A percentile compares a stretch with the other conserved stretches of the same genome.
These are phyloP conservation scores for Anomalospiza imberbis DNA, from an alignment of 2,797 vertebrate species.

Conservation along the genomic window DNA sequence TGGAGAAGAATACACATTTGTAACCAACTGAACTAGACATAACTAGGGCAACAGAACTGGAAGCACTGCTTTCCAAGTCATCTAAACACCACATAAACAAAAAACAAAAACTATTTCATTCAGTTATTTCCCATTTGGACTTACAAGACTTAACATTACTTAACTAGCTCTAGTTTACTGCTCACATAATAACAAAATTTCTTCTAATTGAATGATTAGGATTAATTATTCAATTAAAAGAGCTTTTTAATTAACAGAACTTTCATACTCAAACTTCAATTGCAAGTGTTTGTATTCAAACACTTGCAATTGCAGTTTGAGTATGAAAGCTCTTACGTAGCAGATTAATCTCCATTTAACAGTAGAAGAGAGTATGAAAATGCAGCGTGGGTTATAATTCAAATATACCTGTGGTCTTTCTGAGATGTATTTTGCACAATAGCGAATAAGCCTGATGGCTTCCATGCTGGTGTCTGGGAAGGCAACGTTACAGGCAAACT, in stretches of 20 bases:
- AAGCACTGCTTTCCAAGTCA: background rate
- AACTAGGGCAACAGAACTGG: background rate
- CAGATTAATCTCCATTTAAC: background rate
- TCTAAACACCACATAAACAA: background rate
- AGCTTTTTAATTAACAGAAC: too few species aligned
- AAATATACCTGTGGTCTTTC: slow-evolving; percentile 87
- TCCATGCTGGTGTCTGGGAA: slow-evolving; percentile 98
- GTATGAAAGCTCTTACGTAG: background rate
- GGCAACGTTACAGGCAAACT: slow-evolving; percentile 93
- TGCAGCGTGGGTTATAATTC: background rate
- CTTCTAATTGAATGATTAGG: background rate
- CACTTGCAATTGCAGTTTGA: background rate
- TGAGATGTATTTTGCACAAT: slow-evolving; percentile 91
- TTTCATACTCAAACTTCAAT: too few species aligned
- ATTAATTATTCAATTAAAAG: too few species aligned
- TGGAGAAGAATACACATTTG: background rate
- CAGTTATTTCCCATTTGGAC: background rate
- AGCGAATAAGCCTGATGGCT: slow-evolving; percentile 91
- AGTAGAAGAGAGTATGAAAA: background rate
- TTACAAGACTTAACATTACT: background rate
- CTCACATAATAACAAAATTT: background rate
- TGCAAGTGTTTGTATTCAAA: background rate
- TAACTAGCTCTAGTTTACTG: background rate
- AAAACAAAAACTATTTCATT: background rate
- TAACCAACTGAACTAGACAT: background rate